These are phyloP conservation scores for Lutjanus argentimaculatus DNA, from an alignment of 2,797 vertebrate genomes.

Conservation along the genomic window DNA sequence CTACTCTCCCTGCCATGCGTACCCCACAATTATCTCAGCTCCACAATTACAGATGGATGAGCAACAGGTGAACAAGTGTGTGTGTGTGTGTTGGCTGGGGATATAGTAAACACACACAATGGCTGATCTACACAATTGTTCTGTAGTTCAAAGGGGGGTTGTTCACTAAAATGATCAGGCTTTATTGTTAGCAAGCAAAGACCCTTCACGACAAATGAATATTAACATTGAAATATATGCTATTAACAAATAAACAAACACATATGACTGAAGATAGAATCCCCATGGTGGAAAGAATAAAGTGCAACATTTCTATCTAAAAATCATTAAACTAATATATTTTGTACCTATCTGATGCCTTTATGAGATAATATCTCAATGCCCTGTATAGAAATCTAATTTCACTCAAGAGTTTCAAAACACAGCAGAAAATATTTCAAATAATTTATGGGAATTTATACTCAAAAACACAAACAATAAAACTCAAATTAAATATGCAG, in stretches of 20 bases:
- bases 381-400: not conserved
- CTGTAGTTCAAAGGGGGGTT: not conserved
- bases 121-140: slow-evolving; percentile 3
- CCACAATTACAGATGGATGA: slow-evolving; percentile 44
- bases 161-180: not conserved
- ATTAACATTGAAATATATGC: not conserved
- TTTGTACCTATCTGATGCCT: not conserved
- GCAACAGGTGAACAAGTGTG: slow-evolving; percentile 48
- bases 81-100: not conserved
- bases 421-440: not conserved
- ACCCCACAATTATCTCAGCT: slow-evolving; percentile 39
- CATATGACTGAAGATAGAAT: not conserved
- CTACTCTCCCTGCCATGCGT: slow-evolving; percentile 33
- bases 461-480: not conserved
- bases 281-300: not conserved
- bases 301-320: not conserved
- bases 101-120: slow-evolving; percentile 5
- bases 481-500: not conserved
- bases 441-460: not conserved
- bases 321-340: not conserved
- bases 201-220: not conserved
- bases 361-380: not conserved
- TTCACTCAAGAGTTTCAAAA: not conserved
- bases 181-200: not conserved
- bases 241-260: not conserved